phyloP scores from a whole-genome alignment of 1,140 invertebrate species.

The Monomorium pharaonis region DNA sequence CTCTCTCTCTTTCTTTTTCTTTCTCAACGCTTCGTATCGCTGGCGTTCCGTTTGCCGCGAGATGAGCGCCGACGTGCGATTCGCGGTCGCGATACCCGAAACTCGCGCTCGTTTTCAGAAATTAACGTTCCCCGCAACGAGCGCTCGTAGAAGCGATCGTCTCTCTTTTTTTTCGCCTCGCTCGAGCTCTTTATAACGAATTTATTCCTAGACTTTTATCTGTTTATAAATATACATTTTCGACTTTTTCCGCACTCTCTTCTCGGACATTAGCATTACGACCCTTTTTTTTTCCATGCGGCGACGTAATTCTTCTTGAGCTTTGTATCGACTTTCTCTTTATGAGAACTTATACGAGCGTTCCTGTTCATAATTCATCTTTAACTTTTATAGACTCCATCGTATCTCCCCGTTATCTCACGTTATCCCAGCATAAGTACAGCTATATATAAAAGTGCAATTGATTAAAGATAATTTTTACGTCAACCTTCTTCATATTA shows the following conservation, averaged over 20 bases:
- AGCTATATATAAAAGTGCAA: not conserved
- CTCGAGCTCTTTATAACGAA: not conserved
- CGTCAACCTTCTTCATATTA: not conserved
- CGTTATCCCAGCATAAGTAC: not conserved
- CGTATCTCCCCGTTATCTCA: not conserved
- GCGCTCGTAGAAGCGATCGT: not conserved
- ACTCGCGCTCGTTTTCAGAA: conserved; percentile 14
- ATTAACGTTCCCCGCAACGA: not conserved
- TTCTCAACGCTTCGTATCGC: conserved; percentile 39
- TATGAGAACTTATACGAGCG: not conserved
- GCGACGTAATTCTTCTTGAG: not conserved
- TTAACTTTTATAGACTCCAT: not conserved
- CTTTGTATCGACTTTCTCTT: conserved; percentile 1
- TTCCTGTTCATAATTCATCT: not conserved
- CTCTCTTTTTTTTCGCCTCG: not conserved
- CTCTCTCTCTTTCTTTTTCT: too few species aligned
- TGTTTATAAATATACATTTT: not conserved
- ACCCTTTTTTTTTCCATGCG: not conserved
- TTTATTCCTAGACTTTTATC: not conserved
- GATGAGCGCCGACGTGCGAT: conserved; percentile 25
- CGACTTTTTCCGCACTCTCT: too few species aligned
- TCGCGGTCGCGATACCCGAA: conserved; percentile 24
- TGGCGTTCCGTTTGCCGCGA: conserved; percentile 37
- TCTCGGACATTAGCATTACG: not conserved
- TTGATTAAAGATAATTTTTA: not conserved